phyloP scores from a whole-genome alignment of 2,113 vertebrate species.

The Lepisosteus osseus region DNA sequence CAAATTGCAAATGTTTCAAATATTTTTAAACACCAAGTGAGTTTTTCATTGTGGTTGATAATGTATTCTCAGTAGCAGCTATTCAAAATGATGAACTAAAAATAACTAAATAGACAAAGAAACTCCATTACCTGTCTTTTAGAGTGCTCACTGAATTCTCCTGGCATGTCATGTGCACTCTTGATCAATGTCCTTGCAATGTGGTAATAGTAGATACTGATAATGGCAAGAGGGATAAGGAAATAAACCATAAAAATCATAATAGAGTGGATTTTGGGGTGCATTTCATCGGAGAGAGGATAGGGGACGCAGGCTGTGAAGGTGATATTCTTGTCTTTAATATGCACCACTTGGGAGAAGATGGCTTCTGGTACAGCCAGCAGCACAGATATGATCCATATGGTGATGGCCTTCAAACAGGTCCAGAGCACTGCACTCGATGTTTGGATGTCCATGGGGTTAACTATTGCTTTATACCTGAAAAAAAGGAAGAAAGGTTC shows the following conservation, averaged over 20 bases:
- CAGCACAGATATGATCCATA: constrained; percentile 84
- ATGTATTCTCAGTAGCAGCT: too few species aligned
- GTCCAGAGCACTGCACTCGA: constrained; percentile 84
- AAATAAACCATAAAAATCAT: constrained; percentile 93
- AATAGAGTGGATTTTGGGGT: constrained; percentile 88
- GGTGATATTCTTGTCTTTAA: constrained; percentile 72
- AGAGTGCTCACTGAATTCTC: constrained; percentile 86
- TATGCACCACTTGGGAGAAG: constrained; percentile 80
- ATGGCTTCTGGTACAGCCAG: constrained; percentile 86
- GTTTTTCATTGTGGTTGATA: too few species aligned
- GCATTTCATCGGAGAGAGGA: constrained; percentile 79
- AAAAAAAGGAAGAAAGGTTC: constrained; percentile 23
- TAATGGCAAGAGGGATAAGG: constrained; percentile 82
- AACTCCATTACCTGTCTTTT: constrained; percentile 78
- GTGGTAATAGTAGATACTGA: constrained; percentile 89
- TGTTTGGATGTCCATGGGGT: constrained; percentile 93
- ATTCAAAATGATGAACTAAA: too few species aligned
- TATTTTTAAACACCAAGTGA: too few species aligned
- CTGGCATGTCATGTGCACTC: constrained; percentile 89
- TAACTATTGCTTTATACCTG: constrained; percentile 94
- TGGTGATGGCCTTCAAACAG: constrained; percentile 75
- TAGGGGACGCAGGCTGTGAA: constrained; percentile 89
- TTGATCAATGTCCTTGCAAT: constrained; percentile 86
- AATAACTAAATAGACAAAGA: too few species aligned
- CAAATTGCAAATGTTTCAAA: too few species aligned